Percentiles rank a stretch among this genome's conserved stretches.
Conservation (phyloP, 2,113 vertebrate genomes). For the Megaceryle maxima region DNA sequence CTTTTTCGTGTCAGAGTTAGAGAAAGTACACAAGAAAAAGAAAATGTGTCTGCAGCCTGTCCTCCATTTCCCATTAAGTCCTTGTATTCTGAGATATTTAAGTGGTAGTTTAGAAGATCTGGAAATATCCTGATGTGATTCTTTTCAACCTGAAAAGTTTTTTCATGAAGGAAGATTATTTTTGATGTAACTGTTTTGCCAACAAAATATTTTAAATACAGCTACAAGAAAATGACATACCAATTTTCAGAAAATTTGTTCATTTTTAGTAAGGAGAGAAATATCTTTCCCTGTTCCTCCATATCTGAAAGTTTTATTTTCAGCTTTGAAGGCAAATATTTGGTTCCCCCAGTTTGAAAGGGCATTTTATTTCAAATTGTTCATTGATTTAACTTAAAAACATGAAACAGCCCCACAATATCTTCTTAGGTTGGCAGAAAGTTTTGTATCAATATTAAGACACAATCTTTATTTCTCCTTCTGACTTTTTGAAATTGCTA, state of each 20-base stretch:
- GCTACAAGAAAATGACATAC: not conserved
- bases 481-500: not conserved
- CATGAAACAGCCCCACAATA: not conserved
- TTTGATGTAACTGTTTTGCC: not conserved
- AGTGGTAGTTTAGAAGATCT: not conserved
- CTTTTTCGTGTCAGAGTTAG: not conserved
- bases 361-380: not conserved
- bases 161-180: not conserved
- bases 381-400: not conserved
- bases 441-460: not conserved
- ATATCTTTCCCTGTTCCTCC: not conserved
- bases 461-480: not conserved
- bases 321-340: not conserved
- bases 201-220: not conserved
- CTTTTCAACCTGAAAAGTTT: not conserved
- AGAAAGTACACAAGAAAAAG: not conserved
- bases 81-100: not conserved
- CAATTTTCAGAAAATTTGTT: not conserved
- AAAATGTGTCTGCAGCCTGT: not conserved
- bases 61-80: not conserved
- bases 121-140: not conserved
- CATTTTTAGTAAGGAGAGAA: not conserved
- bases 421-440: not conserved
- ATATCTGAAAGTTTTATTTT: not conserved
- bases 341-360: not conserved